Conservation (phyloP, 1,140 invertebrate genomes). For the Drosophila ambigua region DNA sequence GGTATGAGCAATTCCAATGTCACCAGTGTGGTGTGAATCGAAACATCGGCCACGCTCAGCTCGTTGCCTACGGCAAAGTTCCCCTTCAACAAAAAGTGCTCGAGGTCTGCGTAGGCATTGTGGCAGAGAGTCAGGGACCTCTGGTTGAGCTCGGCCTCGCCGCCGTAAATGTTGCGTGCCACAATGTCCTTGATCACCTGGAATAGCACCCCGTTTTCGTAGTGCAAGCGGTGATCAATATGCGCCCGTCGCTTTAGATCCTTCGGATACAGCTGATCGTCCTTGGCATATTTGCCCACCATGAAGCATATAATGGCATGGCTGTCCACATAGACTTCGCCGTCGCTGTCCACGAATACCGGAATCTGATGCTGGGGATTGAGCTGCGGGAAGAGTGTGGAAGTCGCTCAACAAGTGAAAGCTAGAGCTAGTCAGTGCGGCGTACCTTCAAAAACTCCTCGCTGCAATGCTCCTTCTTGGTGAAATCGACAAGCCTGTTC, state of each 20-base stretch:
- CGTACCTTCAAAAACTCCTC: slow-evolving; percentile 70
- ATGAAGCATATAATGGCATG: slow-evolving; percentile 90
- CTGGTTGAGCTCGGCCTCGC: slow-evolving; percentile 60
- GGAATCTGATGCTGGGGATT: slow-evolving; percentile 88
- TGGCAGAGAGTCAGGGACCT: slow-evolving; percentile 76
- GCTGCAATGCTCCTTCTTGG: slow-evolving; percentile 69
- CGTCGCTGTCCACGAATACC: slow-evolving; percentile 87
- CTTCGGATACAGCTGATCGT: slow-evolving; percentile 87
- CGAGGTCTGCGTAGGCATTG: slow-evolving; percentile 84
- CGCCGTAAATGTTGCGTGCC: slow-evolving; percentile 76
- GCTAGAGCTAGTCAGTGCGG: background rate
- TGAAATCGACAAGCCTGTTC: slow-evolving; percentile 67
- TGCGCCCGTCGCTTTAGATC: slow-evolving; percentile 87
- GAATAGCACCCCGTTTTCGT: slow-evolving; percentile 88
- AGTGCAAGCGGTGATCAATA: slow-evolving; percentile 89
- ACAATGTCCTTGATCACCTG: slow-evolving; percentile 77
- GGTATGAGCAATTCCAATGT: slow-evolving; percentile 79
- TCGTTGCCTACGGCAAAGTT: slow-evolving; percentile 84
- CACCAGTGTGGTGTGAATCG: slow-evolving; percentile 83
- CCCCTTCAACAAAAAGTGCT: slow-evolving; percentile 83
- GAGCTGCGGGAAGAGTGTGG: slow-evolving; percentile 83
- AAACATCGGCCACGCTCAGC: slow-evolving; percentile 86
- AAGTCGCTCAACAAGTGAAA: too few relatives aligned
- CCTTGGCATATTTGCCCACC: slow-evolving; percentile 88
- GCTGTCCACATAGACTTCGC: slow-evolving; percentile 87